Base-by-base conservation (phyloP, 2,113 vertebrate species). In the Chloropsis hardwickii region DNA sequence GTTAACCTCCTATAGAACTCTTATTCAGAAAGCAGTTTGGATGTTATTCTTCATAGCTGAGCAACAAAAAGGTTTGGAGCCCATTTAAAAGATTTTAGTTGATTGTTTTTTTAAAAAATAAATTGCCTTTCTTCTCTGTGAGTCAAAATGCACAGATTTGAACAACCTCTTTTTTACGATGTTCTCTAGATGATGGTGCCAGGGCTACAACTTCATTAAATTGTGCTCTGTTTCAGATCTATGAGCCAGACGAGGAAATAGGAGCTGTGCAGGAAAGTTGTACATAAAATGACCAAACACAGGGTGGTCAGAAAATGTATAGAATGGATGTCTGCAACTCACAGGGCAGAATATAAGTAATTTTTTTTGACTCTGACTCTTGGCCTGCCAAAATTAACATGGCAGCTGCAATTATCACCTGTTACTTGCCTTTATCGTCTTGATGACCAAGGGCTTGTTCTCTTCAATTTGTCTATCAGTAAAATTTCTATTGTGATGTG, bases 1-100 rank as follows among this genome's bases (percentile, higher is more conserved):
- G 50, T 95, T 97, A 97, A 84, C n/a, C 40, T 94, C 42, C 69
- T 67, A 60, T 72, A 90, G 81, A 93, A 95, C 9, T 92, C 29
- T 57, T 81, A 96, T 92, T 64, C 72, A 95, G 65, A 93, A 95
- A 74, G 56, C 35, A 65, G 58, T 83, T 92, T 77, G 45, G 77
- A 67, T 86, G 25, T 31, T 91, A 51, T 86, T 73, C 47, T 89
- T 85, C 86, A 51, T 53, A 95, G 23, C 58, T 89, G 91, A 82
- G 16, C 21, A 85, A 73, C 35, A 5, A 91, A 87, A 84, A 54
- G 37, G 35, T 67, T 42, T 79, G 72, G 40, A 87, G 12, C 4
- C 9, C 18, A 76, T 88, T 67, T 65, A 90, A 92, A 81, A 82
- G 21, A 70, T 57, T 89, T 95, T 54, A 87, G 11, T 70, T 91